Evolutionary conservation across 2,797 vertebrate genomes (phyloP).

Genomic region (Clarias pachynema): DNA sequence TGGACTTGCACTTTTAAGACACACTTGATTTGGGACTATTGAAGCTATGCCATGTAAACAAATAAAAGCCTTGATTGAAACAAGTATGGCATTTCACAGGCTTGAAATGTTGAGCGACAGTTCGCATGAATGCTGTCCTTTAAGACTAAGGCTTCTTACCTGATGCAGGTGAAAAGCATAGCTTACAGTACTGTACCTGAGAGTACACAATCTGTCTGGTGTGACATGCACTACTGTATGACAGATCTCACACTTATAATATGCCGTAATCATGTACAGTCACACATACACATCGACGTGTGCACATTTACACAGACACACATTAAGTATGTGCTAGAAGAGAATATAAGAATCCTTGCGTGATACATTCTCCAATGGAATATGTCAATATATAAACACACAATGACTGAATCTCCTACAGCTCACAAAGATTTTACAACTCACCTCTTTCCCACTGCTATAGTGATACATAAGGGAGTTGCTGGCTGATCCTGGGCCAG

Average conservation of each 20-base stretch:
- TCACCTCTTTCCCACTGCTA: constrained; percentile 90
- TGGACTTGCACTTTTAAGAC: constrained; percentile 29
- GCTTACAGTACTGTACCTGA: too few relatives aligned
- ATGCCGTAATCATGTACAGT: neutral
- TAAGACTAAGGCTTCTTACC: neutral
- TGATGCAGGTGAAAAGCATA: neutral
- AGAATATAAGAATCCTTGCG: neutral
- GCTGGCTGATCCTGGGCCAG: constrained; percentile 85
- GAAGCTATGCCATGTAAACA: constrained; percentile 20
- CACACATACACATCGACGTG: neutral
- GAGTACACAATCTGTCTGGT: neutral
- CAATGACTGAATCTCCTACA: neutral
- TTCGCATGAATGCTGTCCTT: constrained; percentile 1
- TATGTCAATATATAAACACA: neutral
- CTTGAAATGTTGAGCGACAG: neutral
- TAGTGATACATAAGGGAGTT: constrained; percentile 93
- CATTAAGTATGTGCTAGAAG: neutral
- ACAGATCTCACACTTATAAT: neutral
- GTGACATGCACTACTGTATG: neutral
- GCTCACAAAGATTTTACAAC: constrained; percentile 54
- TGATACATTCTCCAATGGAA: neutral
- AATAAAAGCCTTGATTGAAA: constrained; percentile 22
- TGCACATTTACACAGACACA: neutral
- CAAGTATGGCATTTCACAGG: neutral
- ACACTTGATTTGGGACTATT: constrained; percentile 21